Base-by-base conservation (phyloP, 2,797 vertebrate genomes). In the Sebastes hopkinsi region DNA sequence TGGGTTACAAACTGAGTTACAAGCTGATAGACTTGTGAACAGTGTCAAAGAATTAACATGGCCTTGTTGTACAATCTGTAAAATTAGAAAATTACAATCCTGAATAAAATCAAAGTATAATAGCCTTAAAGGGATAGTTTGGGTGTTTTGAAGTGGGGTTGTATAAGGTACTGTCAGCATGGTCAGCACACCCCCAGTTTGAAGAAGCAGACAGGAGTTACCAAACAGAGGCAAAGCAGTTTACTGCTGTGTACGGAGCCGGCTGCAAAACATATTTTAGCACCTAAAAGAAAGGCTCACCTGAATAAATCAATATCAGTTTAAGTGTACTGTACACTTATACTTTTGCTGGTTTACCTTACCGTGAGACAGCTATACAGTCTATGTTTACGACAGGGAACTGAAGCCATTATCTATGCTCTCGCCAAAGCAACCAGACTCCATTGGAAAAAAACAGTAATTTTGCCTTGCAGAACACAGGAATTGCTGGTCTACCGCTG, bases 1-100 rank as follows among this genome's bases (percentile, higher is more conserved):
- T 73, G 23, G 65, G 54, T 85, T 80, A 74, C 60, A 84, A 79
- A 77, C 62, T 13, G 56, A 59, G 58, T 71, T 61, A 61, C 30
- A 56, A 79, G 36, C 73, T 34, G 74, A 84, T 22, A 50, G 76
- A 80, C 50, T 59, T 77, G 73, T 52, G 34, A 68, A 20, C 30
- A 60, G 5, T 54, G 42, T 77, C 62, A 84, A 59, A 77, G 18
- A 68, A 68, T 10, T 38, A 32, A 32, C 12, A 52, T 20, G 20
- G 14, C 36, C 67, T 75, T 75, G 9, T 60, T 54, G 55, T 27
- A 25, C 55, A 71, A 23, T 81, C 59, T 81, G 34, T 62, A 75
- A 56, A 70, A 61, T 32, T 60, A 6, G 23, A 82, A 29, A 5
- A 29, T 52, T 54, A 8, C n/a, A 11, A 11, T 54, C 50, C 20